phyloP scores from a whole-genome alignment of 1,140 invertebrate species.

The Tetraneura akinire region DNA sequence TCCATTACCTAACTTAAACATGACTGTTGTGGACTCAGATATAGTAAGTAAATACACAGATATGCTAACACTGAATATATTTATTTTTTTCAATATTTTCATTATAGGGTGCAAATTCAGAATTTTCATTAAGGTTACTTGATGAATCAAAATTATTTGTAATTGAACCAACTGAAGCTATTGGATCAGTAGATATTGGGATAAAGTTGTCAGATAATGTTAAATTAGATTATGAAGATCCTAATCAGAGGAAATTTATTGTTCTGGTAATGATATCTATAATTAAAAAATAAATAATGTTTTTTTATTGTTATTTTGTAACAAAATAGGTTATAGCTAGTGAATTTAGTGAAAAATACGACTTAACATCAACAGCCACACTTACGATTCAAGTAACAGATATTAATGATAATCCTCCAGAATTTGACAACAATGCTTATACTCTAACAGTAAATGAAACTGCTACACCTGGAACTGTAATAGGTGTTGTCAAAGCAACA shows the following conservation, averaged over 20 bases:
- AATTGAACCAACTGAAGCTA: conserved; percentile 77
- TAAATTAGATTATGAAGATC: conserved; percentile 83
- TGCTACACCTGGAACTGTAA: conserved; percentile 68
- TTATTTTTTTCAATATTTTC: conserved; percentile 51
- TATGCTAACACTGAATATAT: not conserved
- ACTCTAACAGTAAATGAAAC: conserved; percentile 73
- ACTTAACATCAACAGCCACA: conserved; percentile 81
- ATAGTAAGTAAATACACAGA: conserved; percentile 67
- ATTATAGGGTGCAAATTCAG: conserved; percentile 75
- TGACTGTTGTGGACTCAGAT: conserved; percentile 84
- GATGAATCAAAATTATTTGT: conserved; percentile 81
- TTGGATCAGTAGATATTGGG: conserved; percentile 77
- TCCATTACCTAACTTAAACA: conserved; percentile 77
- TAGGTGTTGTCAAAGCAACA: conserved; percentile 76
- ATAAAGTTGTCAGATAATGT: conserved; percentile 78
- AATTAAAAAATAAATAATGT: not conserved
- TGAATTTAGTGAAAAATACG: conserved; percentile 74
- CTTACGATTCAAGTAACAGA: conserved; percentile 81
- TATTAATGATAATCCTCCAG: conserved; percentile 87
- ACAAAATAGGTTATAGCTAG: conserved; percentile 74
- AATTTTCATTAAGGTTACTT: conserved; percentile 74
- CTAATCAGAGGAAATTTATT: conserved; percentile 88
- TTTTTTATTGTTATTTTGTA: not conserved
- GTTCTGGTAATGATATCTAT: conserved; percentile 66
- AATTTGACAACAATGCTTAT: conserved; percentile 75